Base-by-base conservation (phyloP, 2,888 invertebrate genomes). In the Bugula neritina region DNA sequence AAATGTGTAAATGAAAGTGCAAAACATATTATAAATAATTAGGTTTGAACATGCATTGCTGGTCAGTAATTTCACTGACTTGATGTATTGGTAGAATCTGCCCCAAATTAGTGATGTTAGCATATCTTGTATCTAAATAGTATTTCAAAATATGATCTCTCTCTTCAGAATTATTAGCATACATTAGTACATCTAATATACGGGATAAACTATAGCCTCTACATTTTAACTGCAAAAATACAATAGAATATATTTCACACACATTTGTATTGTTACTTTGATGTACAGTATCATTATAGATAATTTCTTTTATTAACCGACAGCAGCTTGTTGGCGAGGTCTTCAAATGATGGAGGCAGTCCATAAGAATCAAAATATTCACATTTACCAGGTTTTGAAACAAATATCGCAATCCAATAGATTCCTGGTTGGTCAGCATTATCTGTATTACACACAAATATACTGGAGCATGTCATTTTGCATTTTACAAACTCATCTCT, bases 351-450 rank as follows among this genome's bases (percentile, higher is more conserved):
- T 3, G 25, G 23, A 55, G 55, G 25, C 5, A 17, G 23, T 55
- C 55, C 55, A 55, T 23, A 55, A 5, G 55, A 55, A 25, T 55
- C 55, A 23, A 55, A 55, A 55, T 23, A 55, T 23, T 55, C 55
- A 17, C 21, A 17, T 25, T 55, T 25, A 3, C 5, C 3, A 17
- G 5, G 17, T 5, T 55, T 55, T 3, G 55, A 43, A 43, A 43
- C 10, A 25, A 17, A 55, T 25, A 55, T 25, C 5, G 13, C 23
- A 5, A 55, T 23, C 55, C 55, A 55, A 55, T 55, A 23, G 17
- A 5, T 55, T 5, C 55, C 55, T 3, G 55, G 55, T 55, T 55
- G 55, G 55, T 55, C 5, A 55, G 13, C 5, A n/a, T 55, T 23
- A n/a, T 25, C 23, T 5, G 55, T 55, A 25, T 55, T 55, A 25